phyloP scores from a whole-genome alignment of 2,888 invertebrate genomes.

The Cyrtodaria siliqua region DNA sequence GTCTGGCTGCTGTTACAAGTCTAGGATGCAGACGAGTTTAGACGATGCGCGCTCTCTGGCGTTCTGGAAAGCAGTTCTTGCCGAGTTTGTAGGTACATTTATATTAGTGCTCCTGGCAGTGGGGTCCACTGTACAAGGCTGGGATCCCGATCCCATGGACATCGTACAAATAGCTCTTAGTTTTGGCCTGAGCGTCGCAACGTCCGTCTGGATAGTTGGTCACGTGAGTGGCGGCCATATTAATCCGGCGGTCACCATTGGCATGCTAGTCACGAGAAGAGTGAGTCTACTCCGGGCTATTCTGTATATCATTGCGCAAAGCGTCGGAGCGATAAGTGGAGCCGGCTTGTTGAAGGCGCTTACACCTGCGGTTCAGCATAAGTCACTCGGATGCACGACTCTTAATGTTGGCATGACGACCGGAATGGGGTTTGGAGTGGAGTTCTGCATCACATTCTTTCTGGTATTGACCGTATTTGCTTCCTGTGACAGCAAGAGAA shows the following conservation, averaged over 20 bases:
- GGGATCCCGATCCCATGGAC: constrained; percentile 36
- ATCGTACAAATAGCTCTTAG: constrained; percentile 92
- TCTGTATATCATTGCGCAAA: constrained; percentile 95
- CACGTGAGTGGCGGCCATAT: no score
- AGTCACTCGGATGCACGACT: constrained; percentile 93
- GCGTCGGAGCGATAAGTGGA: constrained; percentile 97
- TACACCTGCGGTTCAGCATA: constrained; percentile 89
- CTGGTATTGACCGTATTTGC: constrained; percentile 94
- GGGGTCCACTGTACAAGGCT: constrained; percentile 87
- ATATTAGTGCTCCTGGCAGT: no score
- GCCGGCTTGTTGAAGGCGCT: constrained; percentile 92
- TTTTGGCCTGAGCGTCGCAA: no score
- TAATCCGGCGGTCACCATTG: no score
- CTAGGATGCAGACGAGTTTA: no score
- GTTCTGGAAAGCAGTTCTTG: no score
- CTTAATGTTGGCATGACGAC: constrained; percentile 84
- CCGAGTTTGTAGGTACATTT: no score
- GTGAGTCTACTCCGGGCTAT: constrained; percentile 91
- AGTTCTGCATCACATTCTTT: constrained; percentile 94
- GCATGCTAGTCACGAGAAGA: constrained; percentile 93
- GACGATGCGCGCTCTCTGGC: no score
- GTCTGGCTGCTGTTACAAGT: no score
- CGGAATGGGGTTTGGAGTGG: constrained; percentile 93
- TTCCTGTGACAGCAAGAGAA: constrained; percentile 92
- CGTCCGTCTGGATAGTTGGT: no score